A percentile compares a stretch with the other conserved stretches of the same genome.
Evolutionary conservation across 2,797 vertebrate genomes (phyloP).

Genomic region (Carduelis carduelis): DNA sequence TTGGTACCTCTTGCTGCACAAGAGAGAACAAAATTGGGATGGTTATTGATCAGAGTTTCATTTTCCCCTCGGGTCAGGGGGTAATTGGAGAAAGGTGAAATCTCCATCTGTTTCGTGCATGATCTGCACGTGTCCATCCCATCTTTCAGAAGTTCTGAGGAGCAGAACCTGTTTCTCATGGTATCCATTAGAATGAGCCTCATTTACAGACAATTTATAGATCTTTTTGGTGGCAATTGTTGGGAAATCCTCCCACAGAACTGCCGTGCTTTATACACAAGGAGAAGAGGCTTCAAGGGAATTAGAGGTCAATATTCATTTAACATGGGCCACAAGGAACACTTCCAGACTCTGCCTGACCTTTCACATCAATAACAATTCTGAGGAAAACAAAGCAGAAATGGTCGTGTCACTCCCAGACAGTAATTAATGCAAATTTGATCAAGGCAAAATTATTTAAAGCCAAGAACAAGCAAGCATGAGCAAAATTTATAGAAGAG

Average conservation of each 20-base stretch:
- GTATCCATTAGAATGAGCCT: neutral
- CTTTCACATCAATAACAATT: neutral
- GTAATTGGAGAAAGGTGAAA: neutral
- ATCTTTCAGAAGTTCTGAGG: neutral
- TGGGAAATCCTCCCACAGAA: neutral
- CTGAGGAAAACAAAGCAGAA: neutral
- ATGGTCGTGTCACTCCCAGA: neutral
- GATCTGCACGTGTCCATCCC: neutral
- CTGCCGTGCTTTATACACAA: neutral
- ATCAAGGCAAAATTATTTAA: neutral
- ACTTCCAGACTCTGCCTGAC: neutral
- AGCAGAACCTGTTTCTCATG: neutral
- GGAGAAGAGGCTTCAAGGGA: neutral
- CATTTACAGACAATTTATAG: neutral
- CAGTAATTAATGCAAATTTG: conserved; percentile 24
- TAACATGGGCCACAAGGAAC: neutral
- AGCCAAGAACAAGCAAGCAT: neutral
- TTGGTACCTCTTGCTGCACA: neutral
- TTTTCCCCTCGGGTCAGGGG: neutral
- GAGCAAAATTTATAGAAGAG: neutral
- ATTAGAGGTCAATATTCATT: neutral
- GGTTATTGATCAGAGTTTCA: neutral
- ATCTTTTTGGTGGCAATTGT: neutral
- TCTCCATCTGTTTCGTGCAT: accelerated
- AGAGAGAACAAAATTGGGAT: neutral